These are phyloP conservation scores for Gopherus flavomarginatus DNA, from an alignment of 2,113 vertebrate species.

Conservation along the genomic window DNA sequence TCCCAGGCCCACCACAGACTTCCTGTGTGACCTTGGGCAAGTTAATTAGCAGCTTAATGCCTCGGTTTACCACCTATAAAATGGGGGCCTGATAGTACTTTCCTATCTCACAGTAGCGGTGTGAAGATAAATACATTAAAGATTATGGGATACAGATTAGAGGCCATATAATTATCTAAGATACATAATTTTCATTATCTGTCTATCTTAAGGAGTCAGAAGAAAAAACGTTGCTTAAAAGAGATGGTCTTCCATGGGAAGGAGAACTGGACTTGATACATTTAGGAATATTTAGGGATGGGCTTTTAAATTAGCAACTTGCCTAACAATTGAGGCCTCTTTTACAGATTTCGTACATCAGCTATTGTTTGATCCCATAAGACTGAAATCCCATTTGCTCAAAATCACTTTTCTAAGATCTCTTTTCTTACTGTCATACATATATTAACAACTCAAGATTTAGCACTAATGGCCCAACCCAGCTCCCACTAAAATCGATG, in stretches of 20 bases:
- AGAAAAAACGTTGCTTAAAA: fast-evolving
- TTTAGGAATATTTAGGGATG: background rate
- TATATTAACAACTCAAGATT: fast-evolving
- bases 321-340: fast-evolving
- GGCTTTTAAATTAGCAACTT: background rate
- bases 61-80: background rate
- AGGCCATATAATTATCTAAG: background rate
- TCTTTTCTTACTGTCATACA: background rate
- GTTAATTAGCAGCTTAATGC: background rate
- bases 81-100: background rate
- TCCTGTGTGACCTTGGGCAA: background rate
- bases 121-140: background rate
- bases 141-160: background rate
- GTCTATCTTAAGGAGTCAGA: background rate
- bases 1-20: too few relatives aligned
- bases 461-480: background rate
- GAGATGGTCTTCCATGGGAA: background rate
- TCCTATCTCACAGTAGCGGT: background rate
- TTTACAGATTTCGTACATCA: background rate
- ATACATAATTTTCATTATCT: too few relatives aligned
- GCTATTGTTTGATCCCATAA: background rate
- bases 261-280: background rate
- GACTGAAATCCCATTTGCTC: background rate
- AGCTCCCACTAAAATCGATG: fast-evolving
- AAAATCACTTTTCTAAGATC: background rate